Base-by-base conservation (phyloP, 2,797 vertebrate species). In the Tauraco hartlaubi region DNA sequence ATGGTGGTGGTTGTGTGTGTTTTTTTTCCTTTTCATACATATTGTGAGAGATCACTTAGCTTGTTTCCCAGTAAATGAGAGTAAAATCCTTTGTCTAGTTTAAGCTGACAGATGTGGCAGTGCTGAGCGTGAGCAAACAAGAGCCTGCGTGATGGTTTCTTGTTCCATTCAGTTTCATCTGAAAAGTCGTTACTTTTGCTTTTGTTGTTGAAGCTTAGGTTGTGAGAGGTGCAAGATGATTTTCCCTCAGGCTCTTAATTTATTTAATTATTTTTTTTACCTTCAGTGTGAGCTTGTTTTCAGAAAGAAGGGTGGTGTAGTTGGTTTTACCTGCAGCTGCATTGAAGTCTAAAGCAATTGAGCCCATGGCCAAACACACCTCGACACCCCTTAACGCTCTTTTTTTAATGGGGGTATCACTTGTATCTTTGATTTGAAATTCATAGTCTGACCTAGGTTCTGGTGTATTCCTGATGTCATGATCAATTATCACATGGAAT, bases 81-180 rank as follows among this genome's bases (percentile, higher is more conserved):
- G 14, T 54, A 55, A 83, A 96, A 73, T 58, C 74, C 55, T 71
- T 67, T 35, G 33, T 75, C 28, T 67, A 5, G 11, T 71, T 68
- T 49, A 46, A 80, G 66, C 31, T 44, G 71, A 9, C 19, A 33
- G 44, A 44, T 26, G 35, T 41, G 71, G 48, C 51, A 25, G 28
- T 10, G 52, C 58, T 35, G 44, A 72, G 11, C 0, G 2, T 22
- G 49, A 74, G 64, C 31, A 17, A 22, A 23, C 29, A 5, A 48
- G 19, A 79, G n/a, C 31, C 21, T 26, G 71, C 17, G 18, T 28
- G 15, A 29, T 56, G 41, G 1, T 22, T 80, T 68, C 46, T 62
- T 72, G 9, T 76, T 85, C 37, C 74, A 5, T 7, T 4, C 0
- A 0, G 15, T 37, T 33, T 66, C 51, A 5, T 9, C 49, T 1